Evolutionary conservation across 2,113 vertebrate genomes (phyloP).

Genomic region (Nothocercus nigrocapillus): DNA sequence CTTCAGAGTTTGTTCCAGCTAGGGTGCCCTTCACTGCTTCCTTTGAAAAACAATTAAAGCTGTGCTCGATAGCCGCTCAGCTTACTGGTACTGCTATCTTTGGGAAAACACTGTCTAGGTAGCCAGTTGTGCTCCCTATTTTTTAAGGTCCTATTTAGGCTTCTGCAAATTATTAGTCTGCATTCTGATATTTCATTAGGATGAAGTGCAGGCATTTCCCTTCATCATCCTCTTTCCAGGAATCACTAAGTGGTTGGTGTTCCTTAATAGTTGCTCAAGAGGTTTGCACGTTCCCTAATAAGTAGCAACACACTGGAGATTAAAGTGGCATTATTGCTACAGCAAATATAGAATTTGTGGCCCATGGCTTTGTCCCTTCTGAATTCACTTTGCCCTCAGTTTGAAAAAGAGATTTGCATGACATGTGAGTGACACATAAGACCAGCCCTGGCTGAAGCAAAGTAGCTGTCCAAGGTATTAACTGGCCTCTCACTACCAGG

Average conservation of each 20-base stretch:
- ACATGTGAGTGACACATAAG: neutral
- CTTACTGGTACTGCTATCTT: slow-evolving; percentile 37
- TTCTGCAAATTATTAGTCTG: slow-evolving; percentile 23
- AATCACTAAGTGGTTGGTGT: too few relatives aligned
- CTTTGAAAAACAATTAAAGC: slow-evolving; percentile 54
- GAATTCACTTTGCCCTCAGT: neutral
- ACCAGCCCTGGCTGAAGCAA: neutral
- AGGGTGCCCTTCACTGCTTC: slow-evolving; percentile 31
- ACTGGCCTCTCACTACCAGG: neutral
- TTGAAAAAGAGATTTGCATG: neutral
- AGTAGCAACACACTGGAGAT: neutral
- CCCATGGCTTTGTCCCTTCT: neutral
- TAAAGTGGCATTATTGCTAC: neutral
- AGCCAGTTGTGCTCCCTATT: slow-evolving; percentile 47
- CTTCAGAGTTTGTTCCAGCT: slow-evolving; percentile 22
- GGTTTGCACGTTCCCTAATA: neutral
- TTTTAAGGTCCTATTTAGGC: slow-evolving; percentile 50
- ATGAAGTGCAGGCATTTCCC: neutral
- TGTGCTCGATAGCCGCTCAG: slow-evolving; percentile 51
- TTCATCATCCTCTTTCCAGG: neutral
- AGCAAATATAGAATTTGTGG: neutral
- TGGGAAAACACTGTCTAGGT: slow-evolving; percentile 22
- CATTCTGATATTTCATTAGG: slow-evolving; percentile 18
- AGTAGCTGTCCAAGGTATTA: neutral
- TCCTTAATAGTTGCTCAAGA: too few relatives aligned